phyloP scores from a whole-genome alignment of 2,888 invertebrate genomes.

The Sycophila texana region DNA sequence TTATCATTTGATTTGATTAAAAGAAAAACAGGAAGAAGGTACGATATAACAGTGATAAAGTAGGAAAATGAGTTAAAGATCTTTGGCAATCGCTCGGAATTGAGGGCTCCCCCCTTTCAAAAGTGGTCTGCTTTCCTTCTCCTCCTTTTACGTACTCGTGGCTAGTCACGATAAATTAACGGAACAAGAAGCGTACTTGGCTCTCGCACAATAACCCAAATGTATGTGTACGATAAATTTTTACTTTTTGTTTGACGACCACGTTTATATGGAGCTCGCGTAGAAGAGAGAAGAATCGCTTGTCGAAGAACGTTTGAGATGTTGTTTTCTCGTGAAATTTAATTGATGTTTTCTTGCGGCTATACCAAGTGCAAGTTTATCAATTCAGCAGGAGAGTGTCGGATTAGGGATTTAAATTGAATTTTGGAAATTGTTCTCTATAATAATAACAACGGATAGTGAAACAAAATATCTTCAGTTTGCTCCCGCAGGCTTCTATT shows the following conservation, averaged over 20 bases:
- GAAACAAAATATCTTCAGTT: too few relatives aligned
- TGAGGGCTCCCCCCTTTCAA: not conserved
- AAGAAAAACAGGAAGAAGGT: not conserved
- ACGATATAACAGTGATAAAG: not conserved
- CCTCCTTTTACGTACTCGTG: not conserved
- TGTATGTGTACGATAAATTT: not conserved
- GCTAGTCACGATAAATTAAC: conserved; percentile 25
- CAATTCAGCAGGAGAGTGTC: too few relatives aligned
- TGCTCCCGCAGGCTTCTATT: too few relatives aligned
- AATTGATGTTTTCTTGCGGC: too few relatives aligned
- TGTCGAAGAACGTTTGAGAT: too few relatives aligned
- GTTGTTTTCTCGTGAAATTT: too few relatives aligned
- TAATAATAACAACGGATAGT: too few relatives aligned
- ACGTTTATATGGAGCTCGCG: too few relatives aligned
- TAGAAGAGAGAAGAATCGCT: too few relatives aligned
- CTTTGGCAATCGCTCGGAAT: not conserved
- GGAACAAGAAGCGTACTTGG: conserved; percentile 8
- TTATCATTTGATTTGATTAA: not conserved
- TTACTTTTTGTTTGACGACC: not conserved
- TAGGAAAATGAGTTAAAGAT: not conserved
- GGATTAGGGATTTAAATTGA: too few relatives aligned
- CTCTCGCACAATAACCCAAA: not conserved
- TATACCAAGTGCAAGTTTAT: too few relatives aligned
- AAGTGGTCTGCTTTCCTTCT: not conserved
- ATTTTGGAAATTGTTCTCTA: too few relatives aligned